Evolutionary conservation across 2,888 invertebrate genomes (phyloP).

Genomic region (Pomacea canaliculata): DNA sequence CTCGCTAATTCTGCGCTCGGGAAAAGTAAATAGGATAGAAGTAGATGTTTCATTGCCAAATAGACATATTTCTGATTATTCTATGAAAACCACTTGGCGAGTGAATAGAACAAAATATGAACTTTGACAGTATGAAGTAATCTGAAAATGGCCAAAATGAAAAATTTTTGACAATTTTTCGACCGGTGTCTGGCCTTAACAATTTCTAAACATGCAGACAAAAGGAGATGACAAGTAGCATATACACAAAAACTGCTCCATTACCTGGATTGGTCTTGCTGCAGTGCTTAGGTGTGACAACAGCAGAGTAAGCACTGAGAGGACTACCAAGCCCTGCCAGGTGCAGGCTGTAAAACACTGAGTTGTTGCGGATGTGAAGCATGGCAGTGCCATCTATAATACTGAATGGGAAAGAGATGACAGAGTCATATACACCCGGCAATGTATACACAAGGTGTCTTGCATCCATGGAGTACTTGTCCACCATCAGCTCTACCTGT

Average conservation of each 20-base stretch:
- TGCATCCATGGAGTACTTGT: constrained; percentile 45
- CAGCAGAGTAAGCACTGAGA: constrained; percentile 48
- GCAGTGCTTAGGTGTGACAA: constrained; percentile 39
- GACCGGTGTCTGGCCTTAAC: too few species aligned
- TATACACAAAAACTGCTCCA: background rate
- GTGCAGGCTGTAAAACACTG: constrained; percentile 54
- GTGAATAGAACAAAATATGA: too few species aligned
- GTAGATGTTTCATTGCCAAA: too few species aligned
- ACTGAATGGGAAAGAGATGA: constrained; percentile 55
- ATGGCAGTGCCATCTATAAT: constrained; percentile 51
- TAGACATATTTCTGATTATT: too few species aligned
- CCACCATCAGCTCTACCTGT: constrained; percentile 51
- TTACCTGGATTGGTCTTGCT: constrained; percentile 11
- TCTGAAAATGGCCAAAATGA: too few species aligned
- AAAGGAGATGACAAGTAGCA: too few species aligned
- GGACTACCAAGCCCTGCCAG: constrained; percentile 49
- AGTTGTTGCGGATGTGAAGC: constrained; percentile 46
- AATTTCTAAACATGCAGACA: too few species aligned
- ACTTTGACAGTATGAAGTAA: too few species aligned
- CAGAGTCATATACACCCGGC: constrained; percentile 49
- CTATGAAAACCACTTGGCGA: too few species aligned
- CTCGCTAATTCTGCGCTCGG: too few species aligned
- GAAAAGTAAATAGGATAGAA: too few species aligned
- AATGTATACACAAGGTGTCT: constrained; percentile 53
- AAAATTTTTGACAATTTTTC: too few species aligned